Conservation (phyloP, 1,140 invertebrate genomes). For the Saccostrea echinata region DNA sequence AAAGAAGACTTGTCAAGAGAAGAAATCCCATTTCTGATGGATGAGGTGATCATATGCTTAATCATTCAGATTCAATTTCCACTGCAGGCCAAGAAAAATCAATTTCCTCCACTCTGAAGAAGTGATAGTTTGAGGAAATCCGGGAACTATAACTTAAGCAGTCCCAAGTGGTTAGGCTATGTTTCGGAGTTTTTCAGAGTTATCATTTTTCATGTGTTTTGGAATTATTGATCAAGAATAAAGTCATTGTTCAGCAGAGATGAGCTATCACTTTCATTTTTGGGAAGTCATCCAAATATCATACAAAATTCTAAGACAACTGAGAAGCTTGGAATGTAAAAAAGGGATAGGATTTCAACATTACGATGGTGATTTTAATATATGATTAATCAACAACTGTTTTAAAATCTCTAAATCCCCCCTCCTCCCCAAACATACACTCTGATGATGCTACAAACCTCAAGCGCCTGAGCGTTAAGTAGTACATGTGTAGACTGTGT, state of each 20-base stretch:
- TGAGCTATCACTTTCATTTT: too few relatives aligned
- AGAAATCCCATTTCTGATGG: background rate
- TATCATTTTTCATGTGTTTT: too few relatives aligned
- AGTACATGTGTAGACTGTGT: constrained; percentile 82
- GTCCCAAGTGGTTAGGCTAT: background rate
- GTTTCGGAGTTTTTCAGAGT: background rate
- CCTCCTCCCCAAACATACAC: background rate
- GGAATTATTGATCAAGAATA: too few relatives aligned
- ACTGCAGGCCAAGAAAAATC: background rate
- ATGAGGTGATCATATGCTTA: background rate
- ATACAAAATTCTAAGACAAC: too few relatives aligned
- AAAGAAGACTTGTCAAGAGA: background rate
- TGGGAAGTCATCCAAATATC: too few relatives aligned
- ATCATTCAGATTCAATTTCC: background rate
- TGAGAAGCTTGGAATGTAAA: too few relatives aligned
- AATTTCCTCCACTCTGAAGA: background rate
- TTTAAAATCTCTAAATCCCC: background rate
- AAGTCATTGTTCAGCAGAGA: too few relatives aligned
- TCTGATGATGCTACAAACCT: constrained; percentile 82
- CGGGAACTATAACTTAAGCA: background rate
- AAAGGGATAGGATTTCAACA: too few relatives aligned
- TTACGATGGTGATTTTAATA: too few relatives aligned
- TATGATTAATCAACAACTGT: too few relatives aligned
- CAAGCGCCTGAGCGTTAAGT: constrained; percentile 93
- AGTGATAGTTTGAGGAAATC: background rate